Evolutionary conservation across 2,113 vertebrate genomes (phyloP).

Genomic region (Nannobrachium achirus): DNA sequence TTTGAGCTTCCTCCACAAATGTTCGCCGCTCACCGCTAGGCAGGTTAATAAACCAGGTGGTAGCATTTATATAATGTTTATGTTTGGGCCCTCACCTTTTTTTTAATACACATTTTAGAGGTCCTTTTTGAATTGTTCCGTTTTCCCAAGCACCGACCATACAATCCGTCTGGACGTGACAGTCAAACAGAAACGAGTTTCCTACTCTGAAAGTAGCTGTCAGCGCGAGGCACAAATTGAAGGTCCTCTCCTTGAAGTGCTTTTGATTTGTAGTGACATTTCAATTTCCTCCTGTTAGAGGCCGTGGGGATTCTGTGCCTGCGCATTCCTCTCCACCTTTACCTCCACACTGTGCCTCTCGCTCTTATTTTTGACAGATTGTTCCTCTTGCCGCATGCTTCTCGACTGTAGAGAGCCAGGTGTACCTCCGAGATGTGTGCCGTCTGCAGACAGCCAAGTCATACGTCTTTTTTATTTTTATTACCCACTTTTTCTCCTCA

Average conservation of each 20-base stretch:
- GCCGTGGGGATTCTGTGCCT: slow-evolving; percentile 35
- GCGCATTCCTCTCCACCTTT: slow-evolving; percentile 38
- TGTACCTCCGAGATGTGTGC: not conserved
- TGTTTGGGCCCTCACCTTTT: slow-evolving; percentile 8
- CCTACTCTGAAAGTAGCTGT: slow-evolving; percentile 65
- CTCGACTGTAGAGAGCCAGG: slow-evolving; percentile 26
- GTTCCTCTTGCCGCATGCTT: slow-evolving; percentile 31
- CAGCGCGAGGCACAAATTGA: slow-evolving; percentile 61
- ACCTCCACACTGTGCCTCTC: slow-evolving; percentile 32
- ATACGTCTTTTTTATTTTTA: too few species aligned
- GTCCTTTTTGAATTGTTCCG: slow-evolving; percentile 29
- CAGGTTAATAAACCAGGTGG: not conserved
- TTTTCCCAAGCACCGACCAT: slow-evolving; percentile 14
- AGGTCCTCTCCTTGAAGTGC: slow-evolving; percentile 55
- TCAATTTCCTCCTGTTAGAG: slow-evolving; percentile 76
- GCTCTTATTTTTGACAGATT: slow-evolving; percentile 36
- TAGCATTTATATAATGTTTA: slow-evolving; percentile 33
- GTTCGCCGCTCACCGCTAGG: not conserved
- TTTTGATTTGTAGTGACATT: slow-evolving; percentile 76
- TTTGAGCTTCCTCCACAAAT: not conserved
- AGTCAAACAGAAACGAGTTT: slow-evolving; percentile 51
- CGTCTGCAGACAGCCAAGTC: not conserved
- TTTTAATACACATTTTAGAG: not conserved
- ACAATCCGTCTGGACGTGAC: slow-evolving; percentile 52
- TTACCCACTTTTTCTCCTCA: too few species aligned